Conservation (phyloP, 2,113 vertebrate genomes). For the Psammodynastes pulverulentus region DNA sequence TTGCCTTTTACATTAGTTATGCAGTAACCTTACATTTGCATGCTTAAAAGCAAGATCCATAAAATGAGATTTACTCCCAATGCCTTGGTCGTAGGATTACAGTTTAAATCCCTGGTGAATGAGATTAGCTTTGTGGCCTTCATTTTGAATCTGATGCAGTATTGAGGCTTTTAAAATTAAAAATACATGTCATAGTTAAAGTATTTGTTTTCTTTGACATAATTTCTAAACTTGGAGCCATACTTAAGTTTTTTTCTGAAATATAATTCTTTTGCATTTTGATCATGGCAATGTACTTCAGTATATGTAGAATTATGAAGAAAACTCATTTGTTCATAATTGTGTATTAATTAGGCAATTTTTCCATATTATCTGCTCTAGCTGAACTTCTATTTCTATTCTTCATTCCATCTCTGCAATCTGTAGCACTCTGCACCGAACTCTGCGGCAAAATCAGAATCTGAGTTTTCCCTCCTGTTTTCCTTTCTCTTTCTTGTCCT, state of each 20-base stretch:
- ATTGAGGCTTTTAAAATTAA: constrained; percentile 35
- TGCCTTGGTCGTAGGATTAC: not conserved
- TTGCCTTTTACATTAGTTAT: not conserved
- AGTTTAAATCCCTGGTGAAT: not conserved
- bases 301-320: constrained; percentile 6
- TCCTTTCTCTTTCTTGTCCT: not conserved
- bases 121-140: not conserved
- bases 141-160: constrained; percentile 17
- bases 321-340: too few species aligned
- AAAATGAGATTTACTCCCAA: not conserved
- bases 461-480: not conserved
- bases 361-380: not conserved
- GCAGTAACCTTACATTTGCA: not conserved
- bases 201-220: constrained; percentile 27
- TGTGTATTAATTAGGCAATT: not conserved
- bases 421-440: not conserved
- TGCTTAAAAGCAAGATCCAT: not conserved
- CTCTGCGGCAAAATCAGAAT: not conserved
- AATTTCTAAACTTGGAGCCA: constrained; percentile 18
- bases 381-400: not conserved
- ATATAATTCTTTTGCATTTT: not conserved
- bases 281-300: not conserved
- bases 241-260: constrained; percentile 33
- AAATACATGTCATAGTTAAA: constrained; percentile 21
- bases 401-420: not conserved